Conservation (phyloP, 2,888 invertebrate genomes). For the Oligia strigilis region DNA sequence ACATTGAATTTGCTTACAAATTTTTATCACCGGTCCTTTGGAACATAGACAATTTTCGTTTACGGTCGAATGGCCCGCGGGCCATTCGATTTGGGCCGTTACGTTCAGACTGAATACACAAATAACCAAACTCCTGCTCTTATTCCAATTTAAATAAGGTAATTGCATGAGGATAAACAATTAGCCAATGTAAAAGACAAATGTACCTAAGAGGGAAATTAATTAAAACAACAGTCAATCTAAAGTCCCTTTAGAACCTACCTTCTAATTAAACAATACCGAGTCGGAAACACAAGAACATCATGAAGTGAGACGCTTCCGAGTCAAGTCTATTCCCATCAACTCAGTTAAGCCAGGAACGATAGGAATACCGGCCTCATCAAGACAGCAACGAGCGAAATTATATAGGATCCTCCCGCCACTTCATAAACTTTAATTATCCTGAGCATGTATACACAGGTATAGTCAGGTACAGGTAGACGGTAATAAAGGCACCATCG, state of each 20-base stretch:
- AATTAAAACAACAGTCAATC: background rate
- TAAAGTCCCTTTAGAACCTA: constrained; percentile 1
- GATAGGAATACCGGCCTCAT: constrained; percentile 43
- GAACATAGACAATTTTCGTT: too few species aligned
- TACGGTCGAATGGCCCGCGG: too few species aligned
- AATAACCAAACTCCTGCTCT: background rate
- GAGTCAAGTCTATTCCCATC: constrained; percentile 27
- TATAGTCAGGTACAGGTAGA: constrained; percentile 12
- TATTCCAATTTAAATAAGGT: too few species aligned
- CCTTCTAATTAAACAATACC: constrained; percentile 30
- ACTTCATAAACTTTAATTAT: constrained; percentile 62
- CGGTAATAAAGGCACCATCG: constrained; percentile 40
- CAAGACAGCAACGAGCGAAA: constrained; percentile 52
- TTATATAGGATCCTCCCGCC: constrained; percentile 56
- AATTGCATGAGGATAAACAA: background rate
- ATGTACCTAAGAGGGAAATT: background rate
- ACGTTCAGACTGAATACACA: too few species aligned
- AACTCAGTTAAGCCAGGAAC: constrained; percentile 35
- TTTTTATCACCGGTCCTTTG: too few species aligned
- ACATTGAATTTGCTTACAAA: too few species aligned
- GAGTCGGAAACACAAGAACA: constrained; percentile 35
- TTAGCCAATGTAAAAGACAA: background rate
- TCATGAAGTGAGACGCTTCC: constrained; percentile 20
- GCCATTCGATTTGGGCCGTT: too few species aligned
- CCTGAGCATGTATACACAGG: constrained; percentile 13